phyloP scores from a whole-genome alignment of 2,888 invertebrate species.

The Eilema depressum region DNA sequence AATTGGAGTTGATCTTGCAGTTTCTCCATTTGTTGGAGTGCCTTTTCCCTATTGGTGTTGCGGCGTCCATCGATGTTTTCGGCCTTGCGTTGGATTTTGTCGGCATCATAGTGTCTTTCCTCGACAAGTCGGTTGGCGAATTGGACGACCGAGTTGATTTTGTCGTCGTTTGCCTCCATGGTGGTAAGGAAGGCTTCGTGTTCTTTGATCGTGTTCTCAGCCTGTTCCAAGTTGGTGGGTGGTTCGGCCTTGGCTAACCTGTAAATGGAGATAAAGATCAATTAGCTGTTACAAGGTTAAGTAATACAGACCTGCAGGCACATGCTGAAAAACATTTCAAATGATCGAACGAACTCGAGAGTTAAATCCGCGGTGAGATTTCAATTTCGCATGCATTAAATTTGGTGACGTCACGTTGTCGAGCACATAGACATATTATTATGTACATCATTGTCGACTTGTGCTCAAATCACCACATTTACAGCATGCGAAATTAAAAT shows the following conservation, averaged over 20 bases:
- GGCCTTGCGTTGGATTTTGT: conserved; percentile 98
- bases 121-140: conserved; percentile 97
- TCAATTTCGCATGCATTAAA: no score
- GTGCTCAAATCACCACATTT: no score
- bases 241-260: conserved; percentile 97
- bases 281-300: conserved; percentile 9
- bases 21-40: conserved; percentile 96
- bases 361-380: no score
- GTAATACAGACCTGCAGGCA: neutral
- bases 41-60: conserved; percentile 96
- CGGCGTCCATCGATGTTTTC: conserved; percentile 97
- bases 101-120: conserved; percentile 98
- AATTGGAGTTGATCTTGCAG: conserved; percentile 97
- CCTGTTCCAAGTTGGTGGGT: conserved; percentile 97
- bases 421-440: no score
- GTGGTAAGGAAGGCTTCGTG: conserved; percentile 99
- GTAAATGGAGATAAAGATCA: conserved; percentile 19
- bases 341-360: no score
- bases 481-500: no score
- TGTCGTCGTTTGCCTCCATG: conserved; percentile 99
- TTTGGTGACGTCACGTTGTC: no score
- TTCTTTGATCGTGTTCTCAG: conserved; percentile 98
- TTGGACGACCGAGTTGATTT: conserved; percentile 98
- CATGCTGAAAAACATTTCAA: no score
- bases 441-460: no score